Conservation (phyloP, 2,797 vertebrate species). For the Pampus argenteus region DNA sequence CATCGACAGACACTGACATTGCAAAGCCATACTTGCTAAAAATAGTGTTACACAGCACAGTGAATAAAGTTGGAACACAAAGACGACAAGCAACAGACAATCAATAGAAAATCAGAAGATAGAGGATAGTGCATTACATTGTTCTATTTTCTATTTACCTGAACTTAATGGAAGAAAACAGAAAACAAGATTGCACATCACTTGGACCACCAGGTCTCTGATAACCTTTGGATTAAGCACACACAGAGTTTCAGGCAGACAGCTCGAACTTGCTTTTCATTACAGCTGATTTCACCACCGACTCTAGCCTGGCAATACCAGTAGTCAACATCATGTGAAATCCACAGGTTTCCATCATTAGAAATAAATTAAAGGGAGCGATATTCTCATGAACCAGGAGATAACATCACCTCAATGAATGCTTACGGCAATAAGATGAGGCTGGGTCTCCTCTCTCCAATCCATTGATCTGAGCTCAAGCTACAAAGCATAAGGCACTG, state of each 20-base stretch:
- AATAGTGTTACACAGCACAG: neutral
- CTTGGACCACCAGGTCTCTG: constrained; percentile 42
- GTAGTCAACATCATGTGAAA: constrained; percentile 48
- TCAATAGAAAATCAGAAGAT: constrained; percentile 32
- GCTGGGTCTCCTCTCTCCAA: constrained; percentile 23
- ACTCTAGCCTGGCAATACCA: constrained; percentile 16
- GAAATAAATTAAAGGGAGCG: constrained; percentile 13
- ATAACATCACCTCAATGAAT: constrained; percentile 5
- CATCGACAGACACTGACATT: too few species aligned
- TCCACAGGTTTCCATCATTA: constrained; percentile 23
- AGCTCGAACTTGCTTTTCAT: constrained; percentile 53
- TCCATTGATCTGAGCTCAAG: constrained; percentile 24
- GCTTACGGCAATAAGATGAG: neutral
- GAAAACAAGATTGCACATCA: constrained; percentile 44
- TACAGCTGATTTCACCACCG: constrained; percentile 51
- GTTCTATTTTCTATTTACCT: constrained; percentile 38
- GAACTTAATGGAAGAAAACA: constrained; percentile 35
- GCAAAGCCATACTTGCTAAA: neutral
- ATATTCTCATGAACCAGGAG: constrained; percentile 10
- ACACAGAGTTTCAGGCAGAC: constrained; percentile 16
- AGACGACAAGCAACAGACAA: constrained; percentile 37
- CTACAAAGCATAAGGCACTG: neutral
- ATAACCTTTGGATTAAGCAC: constrained; percentile 57
- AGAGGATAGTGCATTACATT: constrained; percentile 12
- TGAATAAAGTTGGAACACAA: constrained; percentile 23